Conservation (phyloP, 2,888 invertebrate species). For the Podabrus alpinus region DNA sequence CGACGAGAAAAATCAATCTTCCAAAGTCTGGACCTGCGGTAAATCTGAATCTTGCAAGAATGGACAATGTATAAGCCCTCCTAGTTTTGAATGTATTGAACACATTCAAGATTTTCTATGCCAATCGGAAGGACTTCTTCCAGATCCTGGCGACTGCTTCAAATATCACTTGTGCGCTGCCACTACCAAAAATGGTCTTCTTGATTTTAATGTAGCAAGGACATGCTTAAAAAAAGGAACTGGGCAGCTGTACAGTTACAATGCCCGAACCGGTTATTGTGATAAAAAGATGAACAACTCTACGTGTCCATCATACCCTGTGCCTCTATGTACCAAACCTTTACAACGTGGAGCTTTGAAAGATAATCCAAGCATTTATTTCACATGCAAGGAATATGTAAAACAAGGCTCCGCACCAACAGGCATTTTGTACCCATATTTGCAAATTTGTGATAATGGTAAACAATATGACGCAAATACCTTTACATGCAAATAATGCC, state of each 20-base stretch:
- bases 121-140: slow-evolving; percentile 7
- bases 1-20: background rate
- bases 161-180: slow-evolving; percentile 4
- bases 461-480: background rate
- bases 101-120: background rate
- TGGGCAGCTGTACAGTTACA: slow-evolving; percentile 15
- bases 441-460: slow-evolving; percentile 18
- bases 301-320: background rate
- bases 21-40: background rate
- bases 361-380: slow-evolving; percentile 23
- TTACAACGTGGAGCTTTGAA: slow-evolving; percentile 11
- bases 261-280: slow-evolving; percentile 11
- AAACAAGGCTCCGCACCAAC: background rate
- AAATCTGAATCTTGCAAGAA: background rate
- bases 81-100: background rate
- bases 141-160: slow-evolving; percentile 10
- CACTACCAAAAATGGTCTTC: too few species aligned
- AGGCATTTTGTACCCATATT: slow-evolving; percentile 13
- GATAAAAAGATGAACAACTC: background rate
- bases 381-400: slow-evolving; percentile 14
- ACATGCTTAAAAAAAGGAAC: slow-evolving; percentile 21
- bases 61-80: background rate
- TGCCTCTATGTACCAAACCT: slow-evolving; percentile 13
- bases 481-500: background rate
- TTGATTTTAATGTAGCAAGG: background rate